These are phyloP conservation scores for Ophion obscuratus DNA, from an alignment of 2,888 invertebrate genomes.

Conservation along the genomic window DNA sequence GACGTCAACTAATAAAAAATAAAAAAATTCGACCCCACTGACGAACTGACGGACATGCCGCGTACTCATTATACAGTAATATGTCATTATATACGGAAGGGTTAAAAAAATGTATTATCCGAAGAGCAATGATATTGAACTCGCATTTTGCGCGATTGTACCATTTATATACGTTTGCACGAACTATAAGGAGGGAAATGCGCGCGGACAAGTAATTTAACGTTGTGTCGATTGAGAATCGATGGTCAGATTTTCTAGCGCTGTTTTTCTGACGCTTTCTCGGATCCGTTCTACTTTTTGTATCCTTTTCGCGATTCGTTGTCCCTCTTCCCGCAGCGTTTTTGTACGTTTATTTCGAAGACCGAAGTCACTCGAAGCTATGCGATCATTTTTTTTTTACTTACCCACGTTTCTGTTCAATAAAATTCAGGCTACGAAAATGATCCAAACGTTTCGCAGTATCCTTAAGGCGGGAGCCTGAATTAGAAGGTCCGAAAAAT, in stretches of 20 bases:
- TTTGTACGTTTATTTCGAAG: conserved; percentile 8
- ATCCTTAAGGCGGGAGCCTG: no score
- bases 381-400: no score
- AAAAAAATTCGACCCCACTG: no score
- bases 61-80: no score
- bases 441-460: no score
- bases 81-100: not conserved
- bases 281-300: conserved; percentile 26
- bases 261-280: conserved; percentile 30
- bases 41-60: no score
- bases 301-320: conserved; percentile 4
- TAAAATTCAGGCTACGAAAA: no score
- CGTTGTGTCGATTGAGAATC: conserved; percentile 25
- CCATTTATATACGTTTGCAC: conserved; percentile 19
- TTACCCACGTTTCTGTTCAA: no score
- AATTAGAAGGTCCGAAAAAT: no score
- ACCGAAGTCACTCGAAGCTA: no score
- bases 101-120: not conserved
- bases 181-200: conserved; percentile 19
- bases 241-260: conserved; percentile 46
- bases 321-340: conserved; percentile 19
- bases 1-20: no score
- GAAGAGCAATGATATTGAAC: conserved; percentile 30
- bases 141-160: conserved; percentile 17
- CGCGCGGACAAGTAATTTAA: conserved; percentile 43